Evolutionary conservation across 2,888 invertebrate species (phyloP), one percentile per base, ranked within the genome.

Genomic region (Candidula unifasciata): DNA sequence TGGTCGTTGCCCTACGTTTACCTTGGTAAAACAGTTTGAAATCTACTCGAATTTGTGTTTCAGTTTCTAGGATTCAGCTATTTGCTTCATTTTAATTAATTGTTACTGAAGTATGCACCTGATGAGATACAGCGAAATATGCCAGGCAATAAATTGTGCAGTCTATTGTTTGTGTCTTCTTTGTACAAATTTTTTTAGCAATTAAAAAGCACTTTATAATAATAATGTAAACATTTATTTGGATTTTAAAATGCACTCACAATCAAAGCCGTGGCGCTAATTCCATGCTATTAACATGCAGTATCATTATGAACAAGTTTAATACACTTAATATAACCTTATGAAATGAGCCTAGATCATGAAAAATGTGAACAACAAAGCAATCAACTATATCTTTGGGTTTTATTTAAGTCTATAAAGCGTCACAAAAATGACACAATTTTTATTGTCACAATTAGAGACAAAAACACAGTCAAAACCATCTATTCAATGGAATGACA

Each of bases 401-500:
- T 74, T 74, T 74, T 54, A 52, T 74, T 54, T 74, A 44, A 44
- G 54, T 74, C 54, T 30, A 54, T 74, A 54, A 54, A 16, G 30
- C 52, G 37, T n/a, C 74, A 74, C 13, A 30, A 30, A 54, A 74
- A n/a, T 73, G 73, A 73, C 44, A 73, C 21, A 74, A 21, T 8
- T 27, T 27, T 54, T 2, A 54, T 74, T 54, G 52, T 54, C 18
- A 74, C 54, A 54, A 30, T 30, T 54, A 54, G 3, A 74, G 30
- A 16, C 16, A 74, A 54, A 54, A 54, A n/a, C 30, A 74, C 52
- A n/a, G 74, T 30, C 33, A 52, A 54, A 27, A 74, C 74, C 74
- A 74, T 74, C 52, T 74, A 30, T 54, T 27, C 37, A 74, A 52
- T 74, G 74, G 74, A 74, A 74, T 74, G 74, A 24, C 74, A 54